These are phyloP conservation scores for Pterobdella sp. DNA, from an alignment of 2,888 invertebrate genomes.

Conservation along the genomic window DNA sequence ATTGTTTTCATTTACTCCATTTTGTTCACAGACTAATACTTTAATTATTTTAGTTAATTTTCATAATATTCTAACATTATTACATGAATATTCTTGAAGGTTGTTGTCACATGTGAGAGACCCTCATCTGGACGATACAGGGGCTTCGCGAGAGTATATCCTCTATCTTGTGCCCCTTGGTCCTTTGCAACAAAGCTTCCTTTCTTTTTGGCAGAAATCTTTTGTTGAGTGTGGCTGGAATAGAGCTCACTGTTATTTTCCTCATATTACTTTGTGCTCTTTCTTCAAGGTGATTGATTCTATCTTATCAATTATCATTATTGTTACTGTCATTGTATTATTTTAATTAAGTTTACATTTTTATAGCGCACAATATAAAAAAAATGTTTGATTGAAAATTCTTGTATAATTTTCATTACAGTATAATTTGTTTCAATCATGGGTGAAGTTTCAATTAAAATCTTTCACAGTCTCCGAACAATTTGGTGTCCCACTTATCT, in stretches of 20 bases:
- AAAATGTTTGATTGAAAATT: neutral
- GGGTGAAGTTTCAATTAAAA: neutral
- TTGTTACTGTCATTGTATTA: too few relatives aligned
- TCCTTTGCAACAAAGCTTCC: constrained; percentile 61
- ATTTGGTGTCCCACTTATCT: constrained; percentile 43
- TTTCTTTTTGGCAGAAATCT: constrained; percentile 65
- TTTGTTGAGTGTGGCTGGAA: constrained; percentile 72
- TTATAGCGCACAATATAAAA: neutral
- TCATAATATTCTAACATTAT: neutral
- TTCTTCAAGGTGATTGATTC: constrained; percentile 60
- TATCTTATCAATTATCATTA: neutral
- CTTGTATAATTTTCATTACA: neutral
- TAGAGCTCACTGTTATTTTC: constrained; percentile 79
- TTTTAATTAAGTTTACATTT: too few relatives aligned
- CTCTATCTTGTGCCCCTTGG: constrained; percentile 79
- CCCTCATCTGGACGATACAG: constrained; percentile 66
- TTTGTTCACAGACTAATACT: neutral
- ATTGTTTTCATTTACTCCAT: neutral
- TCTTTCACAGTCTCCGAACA: constrained; percentile 44
- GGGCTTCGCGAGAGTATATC: constrained; percentile 70
- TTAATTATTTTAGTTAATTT: neutral
- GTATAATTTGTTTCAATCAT: neutral
- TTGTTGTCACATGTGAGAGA: constrained; percentile 80
- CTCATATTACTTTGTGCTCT: constrained; percentile 79
- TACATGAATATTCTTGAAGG: constrained; percentile 52